These are phyloP conservation scores for Synergus umbraculus DNA, from an alignment of 2,888 invertebrate species.

Conservation along the genomic window DNA sequence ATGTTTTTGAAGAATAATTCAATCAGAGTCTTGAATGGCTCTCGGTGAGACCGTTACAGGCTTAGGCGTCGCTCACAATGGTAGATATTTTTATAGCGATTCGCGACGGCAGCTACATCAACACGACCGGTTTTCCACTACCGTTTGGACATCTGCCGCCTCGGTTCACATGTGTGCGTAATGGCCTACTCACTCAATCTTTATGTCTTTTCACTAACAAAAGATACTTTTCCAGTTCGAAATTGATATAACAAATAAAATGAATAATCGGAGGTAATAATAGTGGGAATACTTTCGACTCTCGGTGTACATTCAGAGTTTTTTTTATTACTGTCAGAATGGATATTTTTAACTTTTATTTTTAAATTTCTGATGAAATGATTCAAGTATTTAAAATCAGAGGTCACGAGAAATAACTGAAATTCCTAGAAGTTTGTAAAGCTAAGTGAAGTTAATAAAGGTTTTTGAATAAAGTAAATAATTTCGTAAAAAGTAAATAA, in stretches of 20 bases:
- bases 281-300: no score
- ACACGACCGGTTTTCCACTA: constrained; percentile 77
- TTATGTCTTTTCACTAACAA: constrained; percentile 30
- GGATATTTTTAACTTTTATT: no score
- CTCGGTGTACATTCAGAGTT: no score
- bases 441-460: no score
- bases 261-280: background rate
- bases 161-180: constrained; percentile 56
- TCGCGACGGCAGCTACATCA: constrained; percentile 77
- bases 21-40: constrained; percentile 58
- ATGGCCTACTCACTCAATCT: constrained; percentile 36
- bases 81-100: constrained; percentile 77
- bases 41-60: constrained; percentile 65
- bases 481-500: no score
- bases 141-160: constrained; percentile 75
- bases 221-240: constrained; percentile 26
- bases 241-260: constrained; percentile 9
- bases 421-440: no score
- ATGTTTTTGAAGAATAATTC: constrained; percentile 60
- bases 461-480: no score
- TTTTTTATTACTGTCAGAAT: no score
- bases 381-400: no score
- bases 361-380: no score
- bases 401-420: no score
- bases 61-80: constrained; percentile 71